Evolutionary conservation across 1,140 invertebrate species (phyloP), one percentile per base, ranked within the genome.

Genomic region (Calephelis nemesis): DNA sequence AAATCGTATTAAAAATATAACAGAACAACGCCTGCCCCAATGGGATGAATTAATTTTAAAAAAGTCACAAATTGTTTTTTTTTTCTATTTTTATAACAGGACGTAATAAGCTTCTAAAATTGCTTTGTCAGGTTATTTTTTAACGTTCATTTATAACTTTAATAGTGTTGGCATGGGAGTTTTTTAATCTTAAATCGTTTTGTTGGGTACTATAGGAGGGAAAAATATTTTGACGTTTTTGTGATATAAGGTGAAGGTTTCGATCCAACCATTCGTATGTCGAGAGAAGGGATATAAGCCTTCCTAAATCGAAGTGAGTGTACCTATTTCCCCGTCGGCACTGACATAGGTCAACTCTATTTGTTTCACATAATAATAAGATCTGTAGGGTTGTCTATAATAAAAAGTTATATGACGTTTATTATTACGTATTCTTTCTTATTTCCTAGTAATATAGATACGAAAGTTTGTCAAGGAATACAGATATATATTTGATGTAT

Each of bases 281-380:
- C 30, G 54, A 39, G 54, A 39, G 54, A 60, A 40, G 54, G 39
- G 54, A 12, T 11, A 60, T 60, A 60, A 60, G 30, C 54, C 30
- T 60, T 40, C 54, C 30, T 12, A 60, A 58, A 60, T 6, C 30
- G 54, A 60, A 60, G n/a, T 60, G 54, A 30, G 11, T 11, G 54
- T 39, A 39, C 30, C n/a, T n/a, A n/a, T n/a, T 60, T 12, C 54
- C 8, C 54, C 54, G 30, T 2, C 54, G 54, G 54, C 54, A 40
- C 30, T 60, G 54, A 60, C 54, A 60, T 40, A 30, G 54, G 54
- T 60, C 54, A 60, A 39, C 54, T 40, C 11, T 60, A 39, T 60
- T 60, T 60, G 54, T 60, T 40, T 60, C 39, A 40, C 19, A 12
- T 12, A 40, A 60, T 60, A 60, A 60, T 60, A 60, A 11, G 11